Evolutionary conservation across 1,140 invertebrate species (phyloP), one percentile per base, ranked within the genome.

Genomic region (Pseudomyrmex pallidus): DNA sequence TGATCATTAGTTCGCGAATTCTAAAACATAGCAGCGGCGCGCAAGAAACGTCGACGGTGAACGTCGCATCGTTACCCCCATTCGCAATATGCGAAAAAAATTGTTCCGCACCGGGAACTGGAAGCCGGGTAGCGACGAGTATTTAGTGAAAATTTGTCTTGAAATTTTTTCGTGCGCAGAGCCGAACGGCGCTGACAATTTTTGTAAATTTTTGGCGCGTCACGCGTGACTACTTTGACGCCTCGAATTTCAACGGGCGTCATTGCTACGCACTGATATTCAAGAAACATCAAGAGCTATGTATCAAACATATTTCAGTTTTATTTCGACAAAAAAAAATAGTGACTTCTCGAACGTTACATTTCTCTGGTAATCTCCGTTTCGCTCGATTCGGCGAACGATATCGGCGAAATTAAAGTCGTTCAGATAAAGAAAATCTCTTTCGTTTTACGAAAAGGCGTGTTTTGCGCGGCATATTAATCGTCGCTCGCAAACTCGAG

Each of bases 1-100:
- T 88, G 82, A 87, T 87, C 87, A 87, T 85, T 73, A 87, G 72
- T 77, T 35, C 46, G 86, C 76, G 44, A 74, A 82, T 88, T 74
- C 83, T 82, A 73, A 35, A 87, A 78, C 61, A 35, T 64, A 25
- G 72, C 80, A 54, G 57, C 35, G 35, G 35, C 35, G 35, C 76
- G 66, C 44, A 80, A 80, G 76, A 72, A 80, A 82, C n/a, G 35
- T 35, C 35, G 57, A 20, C 44, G 54, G 44, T 59, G 64, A 44
- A 57, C 13, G 64, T 59, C 52, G 15, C 13, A 8, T 17, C 76
- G 54, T 59, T 59, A 70, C 10, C 8, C 44, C 54, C 64, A 20
- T 20, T 72, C 66, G 44, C 76, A 17, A 59, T 72, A 48, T 56
- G 20, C 76, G 66, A 22, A 57, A 35, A 35, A 50, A 76, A 77